Evolutionary conservation across 2,888 invertebrate species (phyloP).

Genomic region (Lepidochitona cinerea): DNA sequence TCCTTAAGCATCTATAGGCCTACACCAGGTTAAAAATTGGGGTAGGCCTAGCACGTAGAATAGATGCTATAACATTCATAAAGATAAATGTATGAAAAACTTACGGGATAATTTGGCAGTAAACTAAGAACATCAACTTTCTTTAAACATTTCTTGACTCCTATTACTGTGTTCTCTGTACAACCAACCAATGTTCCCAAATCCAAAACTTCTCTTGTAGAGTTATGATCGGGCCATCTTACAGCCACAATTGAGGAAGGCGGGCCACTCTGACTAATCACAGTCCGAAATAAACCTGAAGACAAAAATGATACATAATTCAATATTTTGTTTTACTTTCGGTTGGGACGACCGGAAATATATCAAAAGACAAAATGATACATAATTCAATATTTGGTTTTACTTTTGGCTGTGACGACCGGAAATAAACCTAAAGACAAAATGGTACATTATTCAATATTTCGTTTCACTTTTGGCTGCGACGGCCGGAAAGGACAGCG

Average conservation of each 20-base stretch:
- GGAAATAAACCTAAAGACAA: too few relatives aligned
- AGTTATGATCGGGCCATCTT: background rate
- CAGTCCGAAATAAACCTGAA: background rate
- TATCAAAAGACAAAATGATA: too few relatives aligned
- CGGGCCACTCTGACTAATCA: background rate
- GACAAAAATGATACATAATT: background rate
- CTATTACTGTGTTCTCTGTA: background rate
- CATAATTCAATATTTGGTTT: too few relatives aligned
- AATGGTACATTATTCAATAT: too few relatives aligned
- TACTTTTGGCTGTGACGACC: too few relatives aligned
- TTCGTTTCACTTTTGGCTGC: too few relatives aligned
- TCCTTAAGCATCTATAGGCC: too few relatives aligned
- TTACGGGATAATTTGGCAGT: background rate
- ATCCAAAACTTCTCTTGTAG: background rate
- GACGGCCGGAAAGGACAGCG: too few relatives aligned
- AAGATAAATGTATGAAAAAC: too few relatives aligned
- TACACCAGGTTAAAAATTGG: too few relatives aligned
- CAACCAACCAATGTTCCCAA: background rate
- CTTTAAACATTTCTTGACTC: background rate
- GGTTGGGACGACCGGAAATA: background rate
- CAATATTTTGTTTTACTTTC: background rate
- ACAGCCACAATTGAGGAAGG: background rate
- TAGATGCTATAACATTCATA: too few relatives aligned
- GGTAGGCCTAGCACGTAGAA: too few relatives aligned
- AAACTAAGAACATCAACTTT: background rate